Evolutionary conservation across 2,888 invertebrate species (phyloP), one percentile per base, ranked within the genome.

Genomic region (Choreutis nemorana): DNA sequence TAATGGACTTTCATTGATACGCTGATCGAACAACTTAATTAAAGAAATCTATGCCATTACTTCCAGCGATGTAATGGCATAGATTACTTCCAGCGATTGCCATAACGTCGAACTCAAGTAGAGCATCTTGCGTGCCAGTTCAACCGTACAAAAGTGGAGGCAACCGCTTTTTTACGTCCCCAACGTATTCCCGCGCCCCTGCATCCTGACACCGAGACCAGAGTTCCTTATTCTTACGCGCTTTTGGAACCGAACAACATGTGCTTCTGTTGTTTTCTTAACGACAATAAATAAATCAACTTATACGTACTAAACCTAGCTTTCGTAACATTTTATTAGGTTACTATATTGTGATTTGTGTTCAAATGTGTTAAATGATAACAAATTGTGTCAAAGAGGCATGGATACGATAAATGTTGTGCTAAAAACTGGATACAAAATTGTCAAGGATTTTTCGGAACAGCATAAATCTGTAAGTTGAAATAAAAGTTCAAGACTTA

Each of bases 141-240:
- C 35, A 42, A 41, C 46, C 43, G 40, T 43, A 53, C 49, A 45
- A 54, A 58, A 62, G 57, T 62, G 54, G 65, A 60, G 62, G 62
- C 63, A 62, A 63, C 73, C 52, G 61, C 64, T 73, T 77, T 78
- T 75, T 68, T 71, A 60, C 55, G 45, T 44, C 49, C 56, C 60
- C 68, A 65, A 68, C 71, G 66, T 67, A 67, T 66, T 62, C 71
- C 66, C 60, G 56, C 62, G 64, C 58, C 70, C 54, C 67, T 62
- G 57, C 55, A 49, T 52, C 55, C 63, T 65, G 62, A 61, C 52
- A 37, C 45, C 39, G 44, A 41, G 43, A 40, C 50, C 41, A 45
- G 65, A 58, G 67, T 71, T 72, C 70, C 75, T 72, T 71, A 65
- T 71, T 66, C 73, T 66, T 50, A 41, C 57, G 54, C 48, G 39